Evolutionary conservation across 2,113 vertebrate genomes (phyloP).

Genomic region (Scomber japonicus): DNA sequence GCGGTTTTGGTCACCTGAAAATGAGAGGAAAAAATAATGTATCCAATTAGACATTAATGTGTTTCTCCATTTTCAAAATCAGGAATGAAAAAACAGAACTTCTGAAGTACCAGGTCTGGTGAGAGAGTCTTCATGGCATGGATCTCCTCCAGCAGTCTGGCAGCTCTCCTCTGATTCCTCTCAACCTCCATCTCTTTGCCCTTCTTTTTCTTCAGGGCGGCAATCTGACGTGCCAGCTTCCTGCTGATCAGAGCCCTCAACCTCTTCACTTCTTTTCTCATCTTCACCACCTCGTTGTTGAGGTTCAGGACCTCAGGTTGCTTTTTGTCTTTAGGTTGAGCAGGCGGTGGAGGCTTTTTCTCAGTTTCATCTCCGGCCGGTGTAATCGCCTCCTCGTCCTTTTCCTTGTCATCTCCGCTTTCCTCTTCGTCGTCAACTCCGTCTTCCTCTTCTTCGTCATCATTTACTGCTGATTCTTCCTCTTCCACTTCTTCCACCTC

Average conservation of each 20-base stretch:
- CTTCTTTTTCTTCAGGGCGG: slow-evolving; percentile 91
- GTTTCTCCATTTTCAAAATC: no score
- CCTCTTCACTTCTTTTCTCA: slow-evolving; percentile 97
- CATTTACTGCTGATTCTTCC: neutral
- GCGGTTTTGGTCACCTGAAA: slow-evolving; percentile 90
- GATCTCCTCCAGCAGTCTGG: slow-evolving; percentile 93
- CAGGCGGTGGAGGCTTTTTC: neutral
- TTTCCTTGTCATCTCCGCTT: neutral
- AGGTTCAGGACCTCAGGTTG: slow-evolving; percentile 75
- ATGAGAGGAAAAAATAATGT: neutral
- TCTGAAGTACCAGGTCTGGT: slow-evolving; percentile 83
- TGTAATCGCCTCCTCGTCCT: neutral
- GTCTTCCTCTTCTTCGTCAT: neutral
- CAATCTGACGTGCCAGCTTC: slow-evolving; percentile 90
- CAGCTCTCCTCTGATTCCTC: slow-evolving; percentile 90
- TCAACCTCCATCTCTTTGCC: slow-evolving; percentile 87
- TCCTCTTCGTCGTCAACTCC: neutral
- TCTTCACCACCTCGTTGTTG: slow-evolving; percentile 92
- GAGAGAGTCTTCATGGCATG: slow-evolving; percentile 89
- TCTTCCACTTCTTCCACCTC: neutral
- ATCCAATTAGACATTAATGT: neutral
- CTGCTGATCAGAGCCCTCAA: slow-evolving; percentile 90
- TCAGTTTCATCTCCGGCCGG: neutral
- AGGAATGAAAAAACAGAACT: neutral
- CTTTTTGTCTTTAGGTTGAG: slow-evolving; percentile 29